Conservation (phyloP, 2,113 vertebrate species). For the Siniperca knerii region DNA sequence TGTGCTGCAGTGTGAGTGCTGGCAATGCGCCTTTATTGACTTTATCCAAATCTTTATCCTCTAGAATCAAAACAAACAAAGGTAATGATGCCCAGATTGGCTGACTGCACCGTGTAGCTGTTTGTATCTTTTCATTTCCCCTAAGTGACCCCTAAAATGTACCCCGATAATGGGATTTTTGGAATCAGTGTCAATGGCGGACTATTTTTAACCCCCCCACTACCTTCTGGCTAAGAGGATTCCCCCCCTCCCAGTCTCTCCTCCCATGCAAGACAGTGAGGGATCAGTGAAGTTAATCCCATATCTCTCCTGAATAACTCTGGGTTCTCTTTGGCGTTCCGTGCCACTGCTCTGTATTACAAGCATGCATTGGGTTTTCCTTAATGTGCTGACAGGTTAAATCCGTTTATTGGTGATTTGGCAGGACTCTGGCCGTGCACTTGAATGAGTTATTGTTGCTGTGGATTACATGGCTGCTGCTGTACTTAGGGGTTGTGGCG, state of each 20-base stretch:
- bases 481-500: background rate
- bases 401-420: slow-evolving; percentile 58
- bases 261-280: slow-evolving; percentile 32
- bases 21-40: background rate
- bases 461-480: slow-evolving; percentile 14
- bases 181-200: slow-evolving; percentile 40
- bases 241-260: slow-evolving; percentile 8
- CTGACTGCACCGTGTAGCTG: accelerated
- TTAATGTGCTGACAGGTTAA: slow-evolving; percentile 51
- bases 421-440: background rate
- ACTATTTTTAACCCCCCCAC: slow-evolving; percentile 65
- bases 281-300: slow-evolving; percentile 72
- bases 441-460: slow-evolving; percentile 30
- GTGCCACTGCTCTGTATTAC: slow-evolving; percentile 31
- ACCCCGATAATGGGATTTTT: slow-evolving; percentile 28
- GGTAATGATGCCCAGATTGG: background rate
- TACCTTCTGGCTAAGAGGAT: slow-evolving; percentile 74
- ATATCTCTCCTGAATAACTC: slow-evolving; percentile 27
- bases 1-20: too few species aligned
- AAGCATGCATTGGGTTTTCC: slow-evolving; percentile 20
- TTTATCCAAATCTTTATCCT: background rate
- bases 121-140: background rate
- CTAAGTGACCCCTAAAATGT: background rate
- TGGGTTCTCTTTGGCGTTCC: slow-evolving; percentile 11
- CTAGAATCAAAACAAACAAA: background rate